Evolutionary conservation across 2,113 vertebrate species (phyloP).

Genomic region (Toxostoma redivivum): DNA sequence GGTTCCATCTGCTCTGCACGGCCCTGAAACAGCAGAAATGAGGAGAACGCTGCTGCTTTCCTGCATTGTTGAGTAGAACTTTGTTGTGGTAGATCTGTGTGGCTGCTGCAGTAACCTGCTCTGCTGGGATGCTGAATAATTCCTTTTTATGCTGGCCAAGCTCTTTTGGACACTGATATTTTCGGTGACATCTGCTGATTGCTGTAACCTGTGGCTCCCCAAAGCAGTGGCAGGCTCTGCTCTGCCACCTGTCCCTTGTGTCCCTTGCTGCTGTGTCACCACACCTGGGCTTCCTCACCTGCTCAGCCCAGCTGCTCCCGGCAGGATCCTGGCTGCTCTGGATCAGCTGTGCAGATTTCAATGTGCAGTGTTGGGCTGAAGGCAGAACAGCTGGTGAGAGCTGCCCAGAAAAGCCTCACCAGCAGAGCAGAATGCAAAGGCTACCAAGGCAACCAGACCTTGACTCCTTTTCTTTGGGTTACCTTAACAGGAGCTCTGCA

Average conservation of each 20-base stretch:
- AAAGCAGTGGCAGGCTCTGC: not conserved
- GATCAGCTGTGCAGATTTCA: not conserved
- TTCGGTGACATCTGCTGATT: not conserved
- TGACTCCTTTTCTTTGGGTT: not conserved
- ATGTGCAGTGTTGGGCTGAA: not conserved
- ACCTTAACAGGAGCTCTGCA: not conserved
- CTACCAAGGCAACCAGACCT: not conserved
- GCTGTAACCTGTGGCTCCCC: not conserved
- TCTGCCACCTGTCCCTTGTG: not conserved
- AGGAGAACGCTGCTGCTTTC: not conserved
- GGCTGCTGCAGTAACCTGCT: fast-evolving
- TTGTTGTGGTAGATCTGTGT: not conserved
- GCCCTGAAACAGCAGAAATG: not conserved
- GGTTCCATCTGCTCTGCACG: not conserved
- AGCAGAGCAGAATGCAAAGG: not conserved
- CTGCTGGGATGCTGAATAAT: not conserved
- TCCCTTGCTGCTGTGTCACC: not conserved
- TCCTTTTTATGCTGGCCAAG: not conserved
- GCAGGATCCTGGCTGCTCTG: fast-evolving
- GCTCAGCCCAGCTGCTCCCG: not conserved
- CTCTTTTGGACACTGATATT: not conserved
- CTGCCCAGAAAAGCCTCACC: not conserved
- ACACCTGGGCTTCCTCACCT: not conserved
- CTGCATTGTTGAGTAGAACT: not conserved
- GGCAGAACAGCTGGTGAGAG: not conserved